These are phyloP conservation scores for Sternarchorhynchus goeldii DNA, from an alignment of 2,797 vertebrate species.

Conservation along the genomic window DNA sequence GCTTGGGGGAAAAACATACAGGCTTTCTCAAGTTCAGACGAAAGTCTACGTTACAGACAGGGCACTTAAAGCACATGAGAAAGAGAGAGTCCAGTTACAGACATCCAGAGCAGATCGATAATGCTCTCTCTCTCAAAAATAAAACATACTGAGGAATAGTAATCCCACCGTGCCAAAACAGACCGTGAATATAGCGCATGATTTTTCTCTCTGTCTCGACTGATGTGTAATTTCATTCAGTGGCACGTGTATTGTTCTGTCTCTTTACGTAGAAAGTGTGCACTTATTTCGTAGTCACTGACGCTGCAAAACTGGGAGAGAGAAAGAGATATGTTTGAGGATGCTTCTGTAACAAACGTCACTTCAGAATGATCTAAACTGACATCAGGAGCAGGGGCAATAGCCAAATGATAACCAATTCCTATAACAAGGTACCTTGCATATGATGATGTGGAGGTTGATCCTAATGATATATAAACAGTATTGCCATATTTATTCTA, in stretches of 20 bases:
- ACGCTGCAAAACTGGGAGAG: background rate
- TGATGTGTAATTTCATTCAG: constrained; percentile 38
- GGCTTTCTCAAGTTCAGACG: constrained; percentile 30
- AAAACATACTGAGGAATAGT: constrained; percentile 14
- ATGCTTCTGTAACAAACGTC: background rate
- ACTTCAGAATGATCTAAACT: too few relatives aligned
- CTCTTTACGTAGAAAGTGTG: constrained; percentile 31
- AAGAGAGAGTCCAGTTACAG: too few relatives aligned
- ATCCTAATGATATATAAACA: constrained; percentile 13
- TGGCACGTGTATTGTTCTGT: constrained; percentile 43
- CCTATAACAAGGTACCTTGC: constrained; percentile 32
- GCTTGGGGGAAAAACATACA: background rate
- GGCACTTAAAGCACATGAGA: background rate
- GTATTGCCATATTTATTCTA: too few relatives aligned
- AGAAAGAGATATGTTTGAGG: constrained; percentile 1
- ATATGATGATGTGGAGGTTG: constrained; percentile 44
- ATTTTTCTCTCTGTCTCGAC: constrained; percentile 17
- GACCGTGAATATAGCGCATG: too few relatives aligned
- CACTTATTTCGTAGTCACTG: constrained; percentile 16
- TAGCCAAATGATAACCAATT: constrained; percentile 40
- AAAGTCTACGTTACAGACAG: constrained; percentile 23
- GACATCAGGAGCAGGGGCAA: constrained; percentile 31
- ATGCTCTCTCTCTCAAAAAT: constrained; percentile 11
- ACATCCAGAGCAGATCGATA: background rate
- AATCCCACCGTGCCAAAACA: background rate